A percentile compares a stretch with the other conserved stretches of the same genome.
Evolutionary conservation across 2,888 invertebrate species (phyloP).

Genomic region (Magallana nippona): DNA sequence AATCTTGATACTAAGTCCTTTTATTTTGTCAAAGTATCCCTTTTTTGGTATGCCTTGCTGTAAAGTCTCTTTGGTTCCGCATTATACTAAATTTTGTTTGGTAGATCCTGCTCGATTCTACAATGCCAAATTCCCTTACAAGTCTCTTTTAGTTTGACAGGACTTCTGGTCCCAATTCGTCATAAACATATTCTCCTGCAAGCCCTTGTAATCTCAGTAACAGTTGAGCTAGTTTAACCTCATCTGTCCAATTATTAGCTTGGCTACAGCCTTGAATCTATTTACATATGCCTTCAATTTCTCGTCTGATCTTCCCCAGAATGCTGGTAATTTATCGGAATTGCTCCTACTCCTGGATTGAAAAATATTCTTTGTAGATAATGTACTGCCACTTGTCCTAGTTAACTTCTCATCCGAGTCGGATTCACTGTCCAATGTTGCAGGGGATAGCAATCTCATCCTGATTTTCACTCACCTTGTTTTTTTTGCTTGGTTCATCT

Average conservation of each 20-base stretch:
- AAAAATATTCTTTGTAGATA: too few species aligned
- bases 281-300: not conserved
- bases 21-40: constrained; percentile 44
- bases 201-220: constrained; percentile 51
- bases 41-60: constrained; percentile 49
- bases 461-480: not conserved
- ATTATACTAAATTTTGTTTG: constrained; percentile 51
- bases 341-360: too few species aligned
- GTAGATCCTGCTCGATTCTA: constrained; percentile 51
- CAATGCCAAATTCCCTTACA: constrained; percentile 50
- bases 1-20: constrained; percentile 54
- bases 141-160: constrained; percentile 46
- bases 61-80: constrained; percentile 52
- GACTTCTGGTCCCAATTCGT: constrained; percentile 33
- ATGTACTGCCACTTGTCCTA: too few species aligned
- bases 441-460: too few species aligned
- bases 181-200: constrained; percentile 54
- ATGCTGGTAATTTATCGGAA: not conserved
- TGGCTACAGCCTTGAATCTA: not conserved
- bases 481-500: not conserved
- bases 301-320: not conserved
- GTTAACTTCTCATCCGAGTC: too few species aligned
- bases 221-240: constrained; percentile 36
- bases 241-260: not conserved
- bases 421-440: too few species aligned